A percentile compares a stretch with the other conserved stretches of the same genome.
Evolutionary conservation across 2,113 vertebrate genomes (phyloP).

Genomic region (Helogale parvula): DNA sequence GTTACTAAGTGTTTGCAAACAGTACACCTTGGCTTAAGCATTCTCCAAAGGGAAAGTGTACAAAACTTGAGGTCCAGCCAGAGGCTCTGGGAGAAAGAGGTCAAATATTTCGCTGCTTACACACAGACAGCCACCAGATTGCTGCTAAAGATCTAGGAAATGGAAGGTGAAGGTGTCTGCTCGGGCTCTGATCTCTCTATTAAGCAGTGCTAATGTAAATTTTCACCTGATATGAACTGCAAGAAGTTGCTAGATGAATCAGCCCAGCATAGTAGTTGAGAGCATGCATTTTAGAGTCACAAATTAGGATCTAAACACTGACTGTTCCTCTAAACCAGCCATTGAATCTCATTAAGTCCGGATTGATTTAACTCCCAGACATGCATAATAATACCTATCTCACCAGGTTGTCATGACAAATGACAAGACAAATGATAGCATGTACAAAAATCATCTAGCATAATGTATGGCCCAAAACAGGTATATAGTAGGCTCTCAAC

Average conservation of each 20-base stretch:
- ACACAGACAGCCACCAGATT: conserved; percentile 47
- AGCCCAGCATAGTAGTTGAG: background rate
- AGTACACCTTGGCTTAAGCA: conserved; percentile 84
- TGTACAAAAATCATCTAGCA: background rate
- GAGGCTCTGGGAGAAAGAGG: conserved; percentile 65
- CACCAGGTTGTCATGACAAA: background rate
- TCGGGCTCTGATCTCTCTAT: background rate
- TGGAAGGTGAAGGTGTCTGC: background rate
- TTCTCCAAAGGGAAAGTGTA: conserved; percentile 81
- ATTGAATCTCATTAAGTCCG: background rate
- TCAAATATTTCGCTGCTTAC: conserved; percentile 65
- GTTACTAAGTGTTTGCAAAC: conserved; percentile 81
- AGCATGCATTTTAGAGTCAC: background rate
- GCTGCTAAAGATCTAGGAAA: conserved; percentile 47
- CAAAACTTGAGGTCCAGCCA: conserved; percentile 79
- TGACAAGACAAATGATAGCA: background rate
- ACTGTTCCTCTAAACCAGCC: background rate
- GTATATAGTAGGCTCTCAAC: background rate
- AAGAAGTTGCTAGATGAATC: background rate
- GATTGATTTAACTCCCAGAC: background rate
- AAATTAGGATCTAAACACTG: background rate
- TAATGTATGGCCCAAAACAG: background rate
- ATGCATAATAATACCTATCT: background rate
- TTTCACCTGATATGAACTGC: background rate
- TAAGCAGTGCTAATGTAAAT: background rate